phyloP scores from a whole-genome alignment of 2,113 vertebrate genomes.

The Struthidea cinerea region DNA sequence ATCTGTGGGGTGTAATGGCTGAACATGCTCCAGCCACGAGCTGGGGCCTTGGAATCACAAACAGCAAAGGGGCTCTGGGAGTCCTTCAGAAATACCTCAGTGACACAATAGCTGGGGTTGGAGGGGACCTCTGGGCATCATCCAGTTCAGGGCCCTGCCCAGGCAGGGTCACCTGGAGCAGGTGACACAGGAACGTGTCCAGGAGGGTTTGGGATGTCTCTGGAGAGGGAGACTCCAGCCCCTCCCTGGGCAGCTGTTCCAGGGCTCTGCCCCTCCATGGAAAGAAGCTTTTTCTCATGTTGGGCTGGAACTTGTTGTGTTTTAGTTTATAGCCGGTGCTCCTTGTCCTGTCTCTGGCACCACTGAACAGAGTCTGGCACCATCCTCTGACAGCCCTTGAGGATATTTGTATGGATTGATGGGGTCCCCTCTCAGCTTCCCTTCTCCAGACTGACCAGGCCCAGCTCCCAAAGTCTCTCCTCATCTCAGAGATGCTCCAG shows the following conservation, averaged over 20 bases:
- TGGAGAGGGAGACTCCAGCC: neutral
- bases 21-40: neutral
- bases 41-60: rapidly evolving
- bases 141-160: neutral
- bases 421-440: neutral
- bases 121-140: neutral
- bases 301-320: neutral
- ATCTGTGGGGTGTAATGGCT: neutral
- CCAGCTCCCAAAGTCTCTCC: neutral
- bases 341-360: neutral
- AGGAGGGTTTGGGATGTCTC: neutral
- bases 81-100: neutral
- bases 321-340: rapidly evolving
- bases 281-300: rapidly evolving
- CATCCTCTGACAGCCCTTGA: neutral
- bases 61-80: neutral
- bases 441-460: neutral
- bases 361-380: neutral
- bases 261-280: neutral
- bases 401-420: neutral
- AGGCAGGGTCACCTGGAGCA: neutral
- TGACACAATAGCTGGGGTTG: neutral
- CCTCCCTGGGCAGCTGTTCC: neutral
- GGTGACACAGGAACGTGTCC: neutral
- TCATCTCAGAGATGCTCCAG: neutral